Evolutionary conservation across 2,797 vertebrate species (phyloP).

Genomic region (Molossus molossus): DNA sequence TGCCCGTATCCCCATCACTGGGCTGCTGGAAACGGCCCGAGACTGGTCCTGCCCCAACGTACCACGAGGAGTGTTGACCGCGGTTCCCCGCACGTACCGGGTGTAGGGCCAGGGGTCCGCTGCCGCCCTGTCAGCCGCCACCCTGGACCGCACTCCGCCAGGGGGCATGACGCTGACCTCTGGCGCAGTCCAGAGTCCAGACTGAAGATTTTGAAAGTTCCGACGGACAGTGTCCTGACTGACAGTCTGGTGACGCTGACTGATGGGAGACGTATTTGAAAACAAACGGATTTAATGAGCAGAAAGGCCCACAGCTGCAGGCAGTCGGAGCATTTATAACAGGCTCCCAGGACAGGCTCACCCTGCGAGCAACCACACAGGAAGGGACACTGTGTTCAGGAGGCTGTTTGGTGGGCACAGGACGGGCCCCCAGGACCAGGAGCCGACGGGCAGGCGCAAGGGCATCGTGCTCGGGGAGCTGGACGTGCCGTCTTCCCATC

Average conservation of each 20-base stretch:
- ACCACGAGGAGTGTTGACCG: not conserved
- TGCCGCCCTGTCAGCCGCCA: not conserved
- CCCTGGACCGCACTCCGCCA: not conserved
- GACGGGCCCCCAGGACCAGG: not conserved
- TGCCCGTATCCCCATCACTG: not conserved
- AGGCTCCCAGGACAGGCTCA: not conserved
- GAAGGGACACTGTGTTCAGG: not conserved
- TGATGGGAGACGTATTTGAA: slow-evolving; percentile 9
- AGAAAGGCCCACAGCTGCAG: not conserved
- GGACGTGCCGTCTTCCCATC: not conserved
- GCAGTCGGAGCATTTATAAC: not conserved
- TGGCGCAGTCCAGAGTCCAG: not conserved
- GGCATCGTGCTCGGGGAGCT: not conserved
- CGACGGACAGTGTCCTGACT: not conserved
- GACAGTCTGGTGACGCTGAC: slow-evolving; percentile 5
- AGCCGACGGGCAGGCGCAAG: not conserved
- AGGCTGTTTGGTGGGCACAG: not conserved
- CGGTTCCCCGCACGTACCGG: not conserved
- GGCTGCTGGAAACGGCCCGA: not conserved
- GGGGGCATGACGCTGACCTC: not conserved
- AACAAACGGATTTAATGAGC: not conserved
- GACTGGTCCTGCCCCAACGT: too few species aligned
- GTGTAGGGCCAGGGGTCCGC: not conserved
- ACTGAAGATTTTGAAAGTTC: not conserved
- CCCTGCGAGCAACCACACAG: not conserved